Conservation (phyloP, 2,888 invertebrate species). For the Chrysomela aeneicollis region DNA sequence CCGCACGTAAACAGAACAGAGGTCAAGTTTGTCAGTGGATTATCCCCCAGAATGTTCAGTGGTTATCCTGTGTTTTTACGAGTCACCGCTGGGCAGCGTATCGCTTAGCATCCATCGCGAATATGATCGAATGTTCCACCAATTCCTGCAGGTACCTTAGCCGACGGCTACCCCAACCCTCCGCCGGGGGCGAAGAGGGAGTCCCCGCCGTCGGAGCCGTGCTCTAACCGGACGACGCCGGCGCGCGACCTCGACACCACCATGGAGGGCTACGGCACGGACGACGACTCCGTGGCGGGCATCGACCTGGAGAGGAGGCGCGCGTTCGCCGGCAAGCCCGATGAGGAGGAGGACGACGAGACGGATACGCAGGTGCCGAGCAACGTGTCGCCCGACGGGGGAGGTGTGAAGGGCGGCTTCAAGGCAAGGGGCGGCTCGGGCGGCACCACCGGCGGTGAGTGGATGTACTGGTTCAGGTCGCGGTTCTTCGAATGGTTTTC, state of each 20-base stretch:
- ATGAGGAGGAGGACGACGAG: slow-evolving; percentile 45
- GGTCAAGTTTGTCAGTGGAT: no score
- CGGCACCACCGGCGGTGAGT: slow-evolving; percentile 27
- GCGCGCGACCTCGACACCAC: slow-evolving; percentile 35
- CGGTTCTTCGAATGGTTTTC: no score
- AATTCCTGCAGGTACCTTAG: no score
- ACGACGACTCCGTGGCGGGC: slow-evolving; percentile 47
- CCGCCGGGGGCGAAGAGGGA: background rate
- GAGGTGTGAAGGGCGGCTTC: slow-evolving; percentile 25
- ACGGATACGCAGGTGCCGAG: slow-evolving; percentile 46
- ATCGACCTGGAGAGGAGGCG: slow-evolving; percentile 34
- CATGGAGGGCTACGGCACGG: slow-evolving; percentile 54
- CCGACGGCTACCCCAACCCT: no score
- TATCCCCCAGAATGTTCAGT: no score
- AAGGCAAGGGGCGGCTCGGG: slow-evolving; percentile 25
- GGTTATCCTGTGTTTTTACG: no score
- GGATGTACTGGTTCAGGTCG: no score
- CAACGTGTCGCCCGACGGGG: slow-evolving; percentile 38
- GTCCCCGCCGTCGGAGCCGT: background rate
- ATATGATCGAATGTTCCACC: no score
- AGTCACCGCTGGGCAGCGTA: no score
- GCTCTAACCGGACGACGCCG: slow-evolving; percentile 19
- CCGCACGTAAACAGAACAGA: no score
- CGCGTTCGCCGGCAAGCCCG: slow-evolving; percentile 26
- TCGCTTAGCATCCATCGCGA: no score